Evolutionary conservation across 2,888 invertebrate genomes (phyloP), one percentile per base, ranked within the genome.

Genomic region (Tetramorium bicarinatum): DNA sequence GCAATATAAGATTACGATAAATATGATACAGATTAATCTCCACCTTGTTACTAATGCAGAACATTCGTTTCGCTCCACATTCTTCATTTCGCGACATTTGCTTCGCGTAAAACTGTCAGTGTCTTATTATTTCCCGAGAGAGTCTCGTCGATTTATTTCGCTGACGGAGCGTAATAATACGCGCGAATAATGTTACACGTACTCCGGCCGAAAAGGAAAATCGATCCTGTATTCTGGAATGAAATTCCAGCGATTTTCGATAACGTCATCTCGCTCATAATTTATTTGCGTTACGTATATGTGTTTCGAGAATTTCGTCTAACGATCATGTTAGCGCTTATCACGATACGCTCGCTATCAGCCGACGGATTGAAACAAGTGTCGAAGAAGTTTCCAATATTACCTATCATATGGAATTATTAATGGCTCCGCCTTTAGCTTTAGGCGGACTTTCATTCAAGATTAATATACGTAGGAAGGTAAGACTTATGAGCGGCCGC

Each of bases 101-200:
- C 29, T 29, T 29, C 21, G 18, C 21, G 21, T n/a, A 29, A 44
- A 67, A 79, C 21, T 67, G 25, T 52, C 64, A 25, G 11, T 4
- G 29, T 7, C 38, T 76, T 64, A 38, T 69, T 25, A 79, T 47
- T 79, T 56, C 44, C n/a, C 69, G 8, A 29, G 18, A 18, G 34
- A 59, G 18, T 44, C 29, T 9, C 13, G 54, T 77, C 77, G 44
- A 69, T 47, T 79, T 79, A 47, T 79, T 79, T 79, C 56, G 44
- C 15, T 44, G 67, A 59, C 29, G 2, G 18, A n/a, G 7, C 34
- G 44, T 47, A 47, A 67, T 59, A 64, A 61, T n/a, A 9, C 25
- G 9, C 41, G 44, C 41, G 56, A 21, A 13, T 59, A 59, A 59
- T 34, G 8, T 69, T 69, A 59, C 79, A 11, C 15, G 15, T 34